These are phyloP conservation scores for Chrysopa pallens DNA, from an alignment of 1,140 invertebrate genomes.

Conservation along the genomic window DNA sequence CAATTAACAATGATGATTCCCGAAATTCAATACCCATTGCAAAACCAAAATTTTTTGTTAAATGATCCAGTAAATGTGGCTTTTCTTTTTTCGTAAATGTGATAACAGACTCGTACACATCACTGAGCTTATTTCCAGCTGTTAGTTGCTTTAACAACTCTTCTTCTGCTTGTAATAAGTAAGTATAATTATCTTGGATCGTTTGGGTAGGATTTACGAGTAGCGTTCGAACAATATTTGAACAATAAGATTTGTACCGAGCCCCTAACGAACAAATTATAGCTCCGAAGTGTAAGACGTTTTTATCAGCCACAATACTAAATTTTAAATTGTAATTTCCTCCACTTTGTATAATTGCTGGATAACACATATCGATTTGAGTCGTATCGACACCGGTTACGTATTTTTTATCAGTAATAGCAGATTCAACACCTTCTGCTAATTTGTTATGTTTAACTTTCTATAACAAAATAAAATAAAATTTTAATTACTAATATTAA, in stretches of 20 bases:
- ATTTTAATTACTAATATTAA: not conserved
- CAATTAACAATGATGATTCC: slow-evolving; percentile 82
- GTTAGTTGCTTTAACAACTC: slow-evolving; percentile 72
- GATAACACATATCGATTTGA: slow-evolving; percentile 93
- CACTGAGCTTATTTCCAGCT: slow-evolving; percentile 66
- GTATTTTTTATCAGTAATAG: slow-evolving; percentile 87
- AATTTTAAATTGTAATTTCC: slow-evolving; percentile 96
- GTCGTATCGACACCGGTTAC: slow-evolving; percentile 71
- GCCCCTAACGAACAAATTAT: slow-evolving; percentile 91
- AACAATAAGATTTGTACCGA: slow-evolving; percentile 95
- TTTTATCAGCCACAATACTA: slow-evolving; percentile 86
- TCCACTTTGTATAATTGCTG: slow-evolving; percentile 95
- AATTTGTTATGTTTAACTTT: slow-evolving; percentile 90
- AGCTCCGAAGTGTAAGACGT: slow-evolving; percentile 84
- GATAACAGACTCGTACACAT: slow-evolving; percentile 76
- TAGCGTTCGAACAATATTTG: slow-evolving; percentile 94
- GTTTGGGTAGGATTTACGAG: slow-evolving; percentile 83
- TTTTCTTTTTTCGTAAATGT: slow-evolving; percentile 76
- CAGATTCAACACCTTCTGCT: slow-evolving; percentile 83
- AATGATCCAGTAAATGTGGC: slow-evolving; percentile 68
- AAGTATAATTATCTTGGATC: slow-evolving; percentile 80
- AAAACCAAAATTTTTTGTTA: slow-evolving; percentile 69
- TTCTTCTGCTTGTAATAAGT: slow-evolving; percentile 80
- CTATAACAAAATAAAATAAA: slow-evolving; percentile 28
- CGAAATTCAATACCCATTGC: slow-evolving; percentile 97